Evolutionary conservation across 2,888 invertebrate genomes (phyloP).

Genomic region (Chrysina gloriosa): DNA sequence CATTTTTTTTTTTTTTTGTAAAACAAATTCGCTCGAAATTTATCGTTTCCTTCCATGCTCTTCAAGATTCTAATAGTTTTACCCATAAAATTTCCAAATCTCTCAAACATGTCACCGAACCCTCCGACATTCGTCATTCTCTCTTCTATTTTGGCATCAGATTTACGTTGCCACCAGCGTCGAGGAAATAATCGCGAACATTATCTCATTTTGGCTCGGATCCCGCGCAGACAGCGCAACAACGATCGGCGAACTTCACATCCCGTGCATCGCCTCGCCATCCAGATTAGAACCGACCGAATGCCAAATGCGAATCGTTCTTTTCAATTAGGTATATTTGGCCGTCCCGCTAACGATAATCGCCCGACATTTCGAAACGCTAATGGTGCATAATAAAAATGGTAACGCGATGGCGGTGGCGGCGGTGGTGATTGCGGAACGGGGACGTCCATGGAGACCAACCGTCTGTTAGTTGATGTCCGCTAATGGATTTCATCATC

Average conservation of each 20-base stretch:
- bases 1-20: neutral
- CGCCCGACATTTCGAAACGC: slow-evolving; percentile 52
- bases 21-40: neutral
- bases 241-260: too few relatives aligned
- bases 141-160: too few relatives aligned
- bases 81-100: too few relatives aligned
- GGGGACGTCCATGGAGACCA: too few relatives aligned
- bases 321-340: slow-evolving; percentile 49
- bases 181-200: too few relatives aligned
- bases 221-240: neutral
- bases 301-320: slow-evolving; percentile 54
- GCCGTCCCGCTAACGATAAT: slow-evolving; percentile 52
- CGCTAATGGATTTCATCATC: slow-evolving; percentile 46
- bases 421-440: too few relatives aligned
- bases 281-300: neutral
- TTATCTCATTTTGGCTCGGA: neutral
- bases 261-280: neutral
- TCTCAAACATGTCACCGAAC: too few relatives aligned
- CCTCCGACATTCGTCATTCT: too few relatives aligned
- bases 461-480: slow-evolving; percentile 45
- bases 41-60: too few relatives aligned
- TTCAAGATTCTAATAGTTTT: too few relatives aligned
- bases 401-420: slow-evolving; percentile 48
- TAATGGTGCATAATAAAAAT: slow-evolving; percentile 54
- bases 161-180: neutral